These are phyloP conservation scores for Acanthosepion pharaonis DNA, from an alignment of 2,888 invertebrate species.

Conservation along the genomic window DNA sequence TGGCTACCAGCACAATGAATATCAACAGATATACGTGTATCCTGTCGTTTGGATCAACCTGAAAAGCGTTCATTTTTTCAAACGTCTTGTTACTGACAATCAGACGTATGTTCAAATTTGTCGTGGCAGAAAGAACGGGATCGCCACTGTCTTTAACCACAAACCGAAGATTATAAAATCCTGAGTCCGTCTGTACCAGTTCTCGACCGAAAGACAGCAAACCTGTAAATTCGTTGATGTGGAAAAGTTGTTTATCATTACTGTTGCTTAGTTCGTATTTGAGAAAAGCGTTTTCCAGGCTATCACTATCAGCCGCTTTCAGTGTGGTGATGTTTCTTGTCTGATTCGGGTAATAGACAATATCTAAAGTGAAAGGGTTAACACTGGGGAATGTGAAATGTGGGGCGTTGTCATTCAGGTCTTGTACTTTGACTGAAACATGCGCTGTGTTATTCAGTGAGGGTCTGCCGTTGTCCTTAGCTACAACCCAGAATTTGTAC, in stretches of 20 bases:
- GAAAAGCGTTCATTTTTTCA: background rate
- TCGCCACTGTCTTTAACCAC: background rate
- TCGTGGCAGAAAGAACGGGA: background rate
- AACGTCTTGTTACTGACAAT: background rate
- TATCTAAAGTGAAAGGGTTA: background rate
- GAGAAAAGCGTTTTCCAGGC: background rate
- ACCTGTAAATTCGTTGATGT: background rate
- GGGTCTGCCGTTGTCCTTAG: background rate
- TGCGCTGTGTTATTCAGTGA: background rate
- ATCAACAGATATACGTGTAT: background rate
- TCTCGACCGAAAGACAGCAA: background rate
- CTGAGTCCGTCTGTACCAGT: background rate
- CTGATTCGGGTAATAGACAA: background rate
- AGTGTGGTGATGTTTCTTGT: background rate
- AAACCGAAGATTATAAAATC: background rate
- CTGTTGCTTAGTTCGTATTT: background rate
- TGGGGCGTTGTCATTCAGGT: background rate
- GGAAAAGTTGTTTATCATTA: background rate
- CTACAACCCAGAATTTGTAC: background rate
- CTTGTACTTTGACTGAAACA: background rate
- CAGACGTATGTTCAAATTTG: background rate
- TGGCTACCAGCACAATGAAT: background rate
- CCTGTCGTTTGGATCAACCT: background rate
- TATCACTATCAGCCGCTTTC: background rate
- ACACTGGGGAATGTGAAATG: background rate